Evolutionary conservation across 2,113 vertebrate species (phyloP), one percentile per base, ranked within the genome.

Genomic region (Oncorhynchus masou): DNA sequence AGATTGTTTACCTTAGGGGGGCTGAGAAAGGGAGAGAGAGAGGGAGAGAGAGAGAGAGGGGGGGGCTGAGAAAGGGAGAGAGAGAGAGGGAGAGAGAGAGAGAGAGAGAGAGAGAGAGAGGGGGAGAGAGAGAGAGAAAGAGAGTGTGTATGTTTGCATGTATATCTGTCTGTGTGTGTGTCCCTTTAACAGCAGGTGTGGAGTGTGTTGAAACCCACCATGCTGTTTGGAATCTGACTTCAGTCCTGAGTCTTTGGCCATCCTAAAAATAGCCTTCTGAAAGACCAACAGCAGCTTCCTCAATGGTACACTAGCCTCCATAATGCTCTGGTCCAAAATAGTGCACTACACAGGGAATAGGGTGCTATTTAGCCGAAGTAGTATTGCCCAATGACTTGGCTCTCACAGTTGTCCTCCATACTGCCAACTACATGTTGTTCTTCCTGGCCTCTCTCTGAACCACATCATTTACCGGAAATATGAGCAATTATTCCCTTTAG

Each of bases 181-280:
- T 54, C 67, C 76, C 80, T 90, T 88, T 89, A 88, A 88, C 82
- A 91, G 85, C 93, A 93, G 92, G 90, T 93, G 91, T 39, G 67
- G 73, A 70, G 72, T 54, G 51, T 54, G 57, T 67, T 82, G 39
- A 69, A 59, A n/a, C 79, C 9, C 39, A 45, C 74, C 80, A 79
- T 82, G 82, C 88, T 86, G 79, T 90, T 87, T 88, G 84, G 87
- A 89, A 82, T 90, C 81, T 85, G 85, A 85, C 79, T 83, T 84
- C 79, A 86, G 79, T 81, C 34, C 76, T 45, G 84, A 83, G 86
- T 85, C 79, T 87, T 74, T 79, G 74, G 76, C 20, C 27, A 74
- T 20, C 77, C 91, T 93, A 92, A 93, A 93, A 92, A 93, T 92
- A 94, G 84, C 82, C 4, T 5, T 5, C 74, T 70, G 73, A 79